These are phyloP conservation scores for Psilopogon haemacephalus DNA, from an alignment of 2,113 vertebrate genomes.

Conservation along the genomic window DNA sequence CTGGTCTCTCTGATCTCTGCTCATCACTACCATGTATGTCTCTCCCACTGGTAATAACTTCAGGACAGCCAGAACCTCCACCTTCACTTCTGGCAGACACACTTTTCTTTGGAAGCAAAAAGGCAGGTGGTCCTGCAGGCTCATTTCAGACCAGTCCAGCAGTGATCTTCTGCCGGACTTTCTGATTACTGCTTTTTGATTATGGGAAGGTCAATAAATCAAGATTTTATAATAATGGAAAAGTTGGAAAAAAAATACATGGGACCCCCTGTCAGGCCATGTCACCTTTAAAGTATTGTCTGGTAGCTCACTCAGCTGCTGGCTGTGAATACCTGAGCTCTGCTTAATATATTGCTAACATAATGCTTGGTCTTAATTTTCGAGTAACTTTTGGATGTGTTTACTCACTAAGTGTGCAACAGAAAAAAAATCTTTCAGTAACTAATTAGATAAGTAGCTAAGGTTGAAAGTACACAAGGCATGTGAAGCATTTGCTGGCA, in stretches of 20 bases:
- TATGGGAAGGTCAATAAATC: neutral
- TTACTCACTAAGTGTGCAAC: neutral
- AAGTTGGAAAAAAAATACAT: neutral
- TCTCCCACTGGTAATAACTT: neutral
- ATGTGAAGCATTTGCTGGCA: neutral
- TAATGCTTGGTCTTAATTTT: neutral
- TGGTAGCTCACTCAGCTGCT: neutral
- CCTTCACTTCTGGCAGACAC: neutral
- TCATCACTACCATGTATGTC: constrained; percentile 11
- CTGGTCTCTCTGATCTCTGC: constrained; percentile 20
- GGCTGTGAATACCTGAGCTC: neutral
- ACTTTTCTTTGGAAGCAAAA: neutral
- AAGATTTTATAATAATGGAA: neutral
- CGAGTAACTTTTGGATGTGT: neutral
- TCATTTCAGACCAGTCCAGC: neutral
- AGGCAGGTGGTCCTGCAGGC: neutral
- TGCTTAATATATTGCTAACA: neutral
- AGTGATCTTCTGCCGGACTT: neutral
- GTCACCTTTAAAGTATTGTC: neutral
- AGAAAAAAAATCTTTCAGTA: neutral
- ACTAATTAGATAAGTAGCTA: neutral
- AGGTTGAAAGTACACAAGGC: neutral
- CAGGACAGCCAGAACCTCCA: constrained; percentile 1
- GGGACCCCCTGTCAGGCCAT: neutral
- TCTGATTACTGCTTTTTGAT: neutral